These are phyloP conservation scores for Halcyon malimbica DNA, from an alignment of 2,113 vertebrate species.

Conservation along the genomic window DNA sequence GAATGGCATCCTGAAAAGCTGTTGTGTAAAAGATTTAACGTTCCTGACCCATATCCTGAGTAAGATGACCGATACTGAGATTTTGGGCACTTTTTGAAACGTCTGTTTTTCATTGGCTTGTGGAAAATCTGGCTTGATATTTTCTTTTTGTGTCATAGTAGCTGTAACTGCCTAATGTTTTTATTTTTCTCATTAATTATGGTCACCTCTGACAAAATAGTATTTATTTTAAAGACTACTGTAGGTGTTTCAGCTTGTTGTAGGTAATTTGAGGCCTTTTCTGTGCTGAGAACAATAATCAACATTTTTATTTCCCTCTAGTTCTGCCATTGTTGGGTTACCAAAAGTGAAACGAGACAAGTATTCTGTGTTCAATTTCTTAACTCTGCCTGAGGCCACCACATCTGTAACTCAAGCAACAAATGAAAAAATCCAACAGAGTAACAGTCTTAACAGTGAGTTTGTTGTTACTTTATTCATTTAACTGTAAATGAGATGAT, in stretches of 20 bases:
- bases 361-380: constrained; percentile 96
- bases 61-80: constrained; percentile 63
- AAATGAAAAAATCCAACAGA: constrained; percentile 29
- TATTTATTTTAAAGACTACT: not conserved
- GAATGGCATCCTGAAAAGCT: constrained; percentile 96
- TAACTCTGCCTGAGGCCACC: constrained; percentile 78
- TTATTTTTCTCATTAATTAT: not conserved
- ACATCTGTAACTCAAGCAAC: constrained; percentile 1
- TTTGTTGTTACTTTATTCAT: not conserved
- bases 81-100: not conserved
- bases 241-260: not conserved
- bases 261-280: not conserved
- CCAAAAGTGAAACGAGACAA: constrained; percentile 95
- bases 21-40: constrained; percentile 94
- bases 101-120: not conserved
- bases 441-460: constrained; percentile 68
- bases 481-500: not conserved
- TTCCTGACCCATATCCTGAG: constrained; percentile 92
- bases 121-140: not conserved
- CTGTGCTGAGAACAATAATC: not conserved
- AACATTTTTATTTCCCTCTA: constrained; percentile 58
- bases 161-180: not conserved
- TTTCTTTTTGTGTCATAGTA: not conserved
- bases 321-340: constrained; percentile 86
- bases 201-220: not conserved